Evolutionary conservation across 2,113 vertebrate species (phyloP).

Genomic region (Albula glossodonta): DNA sequence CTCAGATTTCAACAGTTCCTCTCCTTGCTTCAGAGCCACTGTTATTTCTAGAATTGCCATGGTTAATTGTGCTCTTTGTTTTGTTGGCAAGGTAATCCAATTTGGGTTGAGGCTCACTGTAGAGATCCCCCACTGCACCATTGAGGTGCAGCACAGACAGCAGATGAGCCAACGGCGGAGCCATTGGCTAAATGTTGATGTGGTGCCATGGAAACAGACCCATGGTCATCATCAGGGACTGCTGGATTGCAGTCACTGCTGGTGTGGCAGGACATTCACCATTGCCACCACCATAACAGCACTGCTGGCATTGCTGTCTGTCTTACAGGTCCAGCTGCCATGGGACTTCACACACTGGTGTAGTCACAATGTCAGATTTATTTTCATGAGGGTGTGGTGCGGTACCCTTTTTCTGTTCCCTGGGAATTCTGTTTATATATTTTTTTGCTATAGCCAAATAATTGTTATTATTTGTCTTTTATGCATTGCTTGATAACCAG

Average conservation of each 20-base stretch:
- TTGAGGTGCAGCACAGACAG: not conserved
- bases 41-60: not conserved
- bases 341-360: not conserved
- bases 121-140: not conserved
- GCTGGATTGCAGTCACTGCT: not conserved
- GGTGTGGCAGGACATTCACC: slow-evolving; percentile 1
- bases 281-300: not conserved
- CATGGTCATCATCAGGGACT: not conserved
- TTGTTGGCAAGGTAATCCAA: slow-evolving; percentile 1
- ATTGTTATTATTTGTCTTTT: not conserved
- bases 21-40: not conserved
- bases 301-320: not conserved
- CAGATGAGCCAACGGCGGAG: not conserved
- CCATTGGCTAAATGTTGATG: slow-evolving; percentile 11
- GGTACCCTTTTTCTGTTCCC: no score
- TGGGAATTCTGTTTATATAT: no score
- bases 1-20: not conserved
- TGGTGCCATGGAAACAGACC: not conserved
- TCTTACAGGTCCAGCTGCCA: not conserved
- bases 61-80: slow-evolving; percentile 2
- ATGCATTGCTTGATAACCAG: not conserved
- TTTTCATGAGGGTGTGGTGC: no score
- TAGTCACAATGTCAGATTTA: not conserved
- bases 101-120: not conserved
- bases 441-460: not conserved